Evolutionary conservation across 2,113 vertebrate genomes (phyloP).

Genomic region (Mungos mungo): DNA sequence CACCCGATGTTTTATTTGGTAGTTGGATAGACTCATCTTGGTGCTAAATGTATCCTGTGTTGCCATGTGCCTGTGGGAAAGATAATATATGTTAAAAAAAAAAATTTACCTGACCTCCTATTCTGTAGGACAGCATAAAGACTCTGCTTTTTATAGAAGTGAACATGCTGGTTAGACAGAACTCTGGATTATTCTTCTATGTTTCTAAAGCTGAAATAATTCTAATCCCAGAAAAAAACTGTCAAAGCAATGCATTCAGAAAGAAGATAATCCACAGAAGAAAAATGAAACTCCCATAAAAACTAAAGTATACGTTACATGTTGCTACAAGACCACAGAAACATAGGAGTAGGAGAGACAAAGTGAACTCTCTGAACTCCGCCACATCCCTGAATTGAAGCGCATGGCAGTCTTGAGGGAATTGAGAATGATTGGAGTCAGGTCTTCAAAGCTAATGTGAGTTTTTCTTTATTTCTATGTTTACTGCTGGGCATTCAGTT

Average conservation of each 20-base stretch:
- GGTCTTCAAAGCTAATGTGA: neutral
- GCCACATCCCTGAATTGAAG: neutral
- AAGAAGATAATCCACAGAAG: neutral
- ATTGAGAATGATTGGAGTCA: neutral
- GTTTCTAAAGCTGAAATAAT: slow-evolving; percentile 3
- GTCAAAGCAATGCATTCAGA: neutral
- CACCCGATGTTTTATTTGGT: neutral
- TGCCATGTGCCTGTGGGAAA: neutral
- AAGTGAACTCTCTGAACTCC: neutral
- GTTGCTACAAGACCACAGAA: neutral
- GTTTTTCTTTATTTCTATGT: neutral
- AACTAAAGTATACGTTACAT: neutral
- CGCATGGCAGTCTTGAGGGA: neutral
- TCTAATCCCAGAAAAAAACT: slow-evolving; percentile 39
- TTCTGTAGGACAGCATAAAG: neutral
- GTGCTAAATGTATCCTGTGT: neutral
- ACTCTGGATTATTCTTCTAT: slow-evolving; percentile 52
- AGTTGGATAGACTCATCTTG: neutral
- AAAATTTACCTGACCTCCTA: neutral
- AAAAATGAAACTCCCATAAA: slow-evolving; percentile 56
- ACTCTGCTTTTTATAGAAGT: neutral
- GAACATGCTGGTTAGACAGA: neutral
- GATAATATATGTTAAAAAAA: neutral
- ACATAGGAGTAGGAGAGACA: neutral
- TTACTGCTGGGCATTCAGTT: neutral